Conservation (phyloP, 2,888 invertebrate genomes). For the Crossocerus cetratus region DNA sequence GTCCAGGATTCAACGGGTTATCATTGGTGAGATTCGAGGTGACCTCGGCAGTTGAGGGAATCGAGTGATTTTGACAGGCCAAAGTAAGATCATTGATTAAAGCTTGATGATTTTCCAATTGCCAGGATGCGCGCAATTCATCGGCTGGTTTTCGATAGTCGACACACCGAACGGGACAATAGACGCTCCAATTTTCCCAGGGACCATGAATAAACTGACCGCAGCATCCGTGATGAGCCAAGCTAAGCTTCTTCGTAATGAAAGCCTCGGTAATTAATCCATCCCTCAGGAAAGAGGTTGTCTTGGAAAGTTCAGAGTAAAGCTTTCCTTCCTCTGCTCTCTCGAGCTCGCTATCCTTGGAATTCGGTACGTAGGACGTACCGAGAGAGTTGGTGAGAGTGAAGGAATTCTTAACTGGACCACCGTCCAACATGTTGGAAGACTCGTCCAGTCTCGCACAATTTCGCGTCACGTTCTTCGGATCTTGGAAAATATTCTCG, state of each 20-base stretch:
- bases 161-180: conserved; percentile 1
- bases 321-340: neutral
- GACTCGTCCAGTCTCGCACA: conserved; percentile 40
- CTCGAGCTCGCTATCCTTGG: conserved; percentile 47
- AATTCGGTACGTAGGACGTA: conserved; percentile 57
- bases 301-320: conserved; percentile 3
- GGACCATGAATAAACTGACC: conserved; percentile 15
- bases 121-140: neutral
- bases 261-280: conserved; percentile 52
- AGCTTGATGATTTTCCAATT: neutral
- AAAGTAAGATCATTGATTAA: neutral
- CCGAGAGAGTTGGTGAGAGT: conserved; percentile 65
- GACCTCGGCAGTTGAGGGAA: neutral
- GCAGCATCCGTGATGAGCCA: conserved; percentile 3
- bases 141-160: neutral
- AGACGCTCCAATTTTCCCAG: conserved; percentile 35
- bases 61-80: neutral
- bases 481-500: conserved; percentile 67
- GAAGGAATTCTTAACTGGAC: conserved; percentile 54
- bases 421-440: conserved; percentile 35
- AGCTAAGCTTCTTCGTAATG: conserved; percentile 36
- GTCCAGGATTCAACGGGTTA: neutral
- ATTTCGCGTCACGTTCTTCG: conserved; percentile 39
- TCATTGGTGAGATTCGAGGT: neutral
- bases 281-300: conserved; percentile 32